phyloP scores from a whole-genome alignment of 2,113 vertebrate genomes.

The Hemicordylus capensis region DNA sequence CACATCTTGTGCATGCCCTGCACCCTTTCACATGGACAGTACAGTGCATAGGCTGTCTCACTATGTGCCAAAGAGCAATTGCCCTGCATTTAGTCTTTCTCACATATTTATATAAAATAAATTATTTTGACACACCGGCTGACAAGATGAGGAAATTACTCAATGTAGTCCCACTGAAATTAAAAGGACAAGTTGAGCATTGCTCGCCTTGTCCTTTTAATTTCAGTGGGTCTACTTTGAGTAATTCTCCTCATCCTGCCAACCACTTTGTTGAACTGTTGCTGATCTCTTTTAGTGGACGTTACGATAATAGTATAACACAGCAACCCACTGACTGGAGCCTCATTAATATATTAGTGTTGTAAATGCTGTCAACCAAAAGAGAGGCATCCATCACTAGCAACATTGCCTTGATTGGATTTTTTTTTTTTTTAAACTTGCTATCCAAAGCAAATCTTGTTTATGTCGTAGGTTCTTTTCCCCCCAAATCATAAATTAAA shows the following conservation, averaged over 20 bases:
- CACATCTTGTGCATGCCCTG: background rate
- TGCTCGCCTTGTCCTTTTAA: too few species aligned
- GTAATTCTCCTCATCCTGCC: too few species aligned
- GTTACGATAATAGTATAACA: background rate
- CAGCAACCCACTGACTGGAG: background rate
- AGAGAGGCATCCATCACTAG: too few species aligned
- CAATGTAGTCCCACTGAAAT: too few species aligned
- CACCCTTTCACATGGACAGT: background rate
- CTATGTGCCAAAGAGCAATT: background rate
- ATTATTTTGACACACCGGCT: too few species aligned
- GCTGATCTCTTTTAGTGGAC: background rate
- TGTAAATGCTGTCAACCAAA: background rate
- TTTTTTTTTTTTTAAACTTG: constrained; percentile 14
- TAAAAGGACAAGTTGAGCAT: too few species aligned
- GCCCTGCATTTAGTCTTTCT: background rate
- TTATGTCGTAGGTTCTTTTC: background rate
- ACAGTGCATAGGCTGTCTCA: background rate
- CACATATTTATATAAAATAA: background rate
- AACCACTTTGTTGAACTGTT: background rate
- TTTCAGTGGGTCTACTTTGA: too few species aligned
- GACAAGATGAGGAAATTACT: too few species aligned
- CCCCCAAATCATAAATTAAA: background rate
- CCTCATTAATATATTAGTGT: background rate
- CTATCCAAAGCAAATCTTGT: background rate
- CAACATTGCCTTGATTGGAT: background rate